phyloP scores from a whole-genome alignment of 2,888 invertebrate genomes.

The Dynastes grantii region DNA sequence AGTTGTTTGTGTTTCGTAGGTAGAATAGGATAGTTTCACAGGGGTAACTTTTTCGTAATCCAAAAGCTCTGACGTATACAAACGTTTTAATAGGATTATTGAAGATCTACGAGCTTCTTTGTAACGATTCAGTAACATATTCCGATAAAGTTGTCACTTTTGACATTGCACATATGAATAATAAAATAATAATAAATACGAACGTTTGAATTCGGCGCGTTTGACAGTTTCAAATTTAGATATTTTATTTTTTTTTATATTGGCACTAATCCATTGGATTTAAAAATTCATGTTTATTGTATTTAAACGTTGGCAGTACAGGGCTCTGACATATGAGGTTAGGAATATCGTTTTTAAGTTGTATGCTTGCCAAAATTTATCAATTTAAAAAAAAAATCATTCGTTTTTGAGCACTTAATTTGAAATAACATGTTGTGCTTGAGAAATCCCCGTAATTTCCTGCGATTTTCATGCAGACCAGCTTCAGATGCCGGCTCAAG shows the following conservation, averaged over 20 bases:
- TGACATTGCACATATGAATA: not conserved
- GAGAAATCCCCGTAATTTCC: slow-evolving; percentile 8
- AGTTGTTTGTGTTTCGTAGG: slow-evolving; percentile 75
- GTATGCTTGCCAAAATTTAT: not conserved
- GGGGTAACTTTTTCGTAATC: slow-evolving; percentile 62
- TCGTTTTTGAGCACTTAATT: not conserved
- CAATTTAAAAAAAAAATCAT: slow-evolving; percentile 10
- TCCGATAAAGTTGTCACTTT: not conserved
- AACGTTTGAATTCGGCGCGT: not conserved
- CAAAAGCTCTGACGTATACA: slow-evolving; percentile 6
- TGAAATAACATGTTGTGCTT: not conserved
- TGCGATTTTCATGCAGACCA: not conserved
- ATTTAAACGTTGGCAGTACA: no score
- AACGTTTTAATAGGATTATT: not conserved
- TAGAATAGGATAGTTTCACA: slow-evolving; percentile 79
- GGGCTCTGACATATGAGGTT: no score
- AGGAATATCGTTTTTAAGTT: slow-evolving; percentile 1
- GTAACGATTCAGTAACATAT: not conserved
- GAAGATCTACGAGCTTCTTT: not conserved
- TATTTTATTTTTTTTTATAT: no score
- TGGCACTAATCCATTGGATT: no score
- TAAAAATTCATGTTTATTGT: no score
- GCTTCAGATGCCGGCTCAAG: not conserved
- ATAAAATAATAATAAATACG: not conserved
- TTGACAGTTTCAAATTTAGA: not conserved